A percentile compares a stretch with the other conserved stretches of the same genome.
phyloP scores from a whole-genome alignment of 53 echinoderm and acorn worm genomes.

The Arbacia lixula region DNA sequence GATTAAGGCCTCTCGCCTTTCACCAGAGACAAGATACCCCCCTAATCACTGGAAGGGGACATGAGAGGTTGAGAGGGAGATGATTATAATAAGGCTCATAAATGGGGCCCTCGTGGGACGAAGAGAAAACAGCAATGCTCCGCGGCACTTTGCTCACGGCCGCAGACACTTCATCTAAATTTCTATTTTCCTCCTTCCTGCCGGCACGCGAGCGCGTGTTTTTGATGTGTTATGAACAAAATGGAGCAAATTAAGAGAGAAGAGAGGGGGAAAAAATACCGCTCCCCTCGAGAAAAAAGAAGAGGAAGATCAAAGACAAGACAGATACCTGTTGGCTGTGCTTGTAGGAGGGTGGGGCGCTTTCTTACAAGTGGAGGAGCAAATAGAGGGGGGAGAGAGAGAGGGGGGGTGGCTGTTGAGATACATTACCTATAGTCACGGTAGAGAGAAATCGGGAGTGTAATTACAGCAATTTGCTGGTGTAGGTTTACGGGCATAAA shows the following conservation, averaged over 20 bases:
- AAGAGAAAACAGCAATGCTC: slow-evolving; percentile 38
- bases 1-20: slow-evolving; percentile 80
- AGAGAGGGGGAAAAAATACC: neutral
- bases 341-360: slow-evolving; percentile 17
- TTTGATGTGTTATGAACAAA: slow-evolving; percentile 16
- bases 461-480: slow-evolving; percentile 91
- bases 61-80: slow-evolving; percentile 43
- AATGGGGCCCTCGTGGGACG: neutral
- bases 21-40: slow-evolving; percentile 72
- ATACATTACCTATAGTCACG: slow-evolving; percentile 79
- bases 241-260: too few species aligned
- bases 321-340: slow-evolving; percentile 55
- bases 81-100: slow-evolving; percentile 26
- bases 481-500: slow-evolving; percentile 92
- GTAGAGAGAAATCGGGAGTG: slow-evolving; percentile 86
- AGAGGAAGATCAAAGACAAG: neutral
- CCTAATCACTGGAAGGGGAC: slow-evolving; percentile 57
- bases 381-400: neutral
- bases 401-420: slow-evolving; percentile 3
- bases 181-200: slow-evolving; percentile 47
- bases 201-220: slow-evolving; percentile 19
- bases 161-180: slow-evolving; percentile 46
- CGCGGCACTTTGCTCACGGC: slow-evolving; percentile 46
- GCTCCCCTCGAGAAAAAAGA: neutral
- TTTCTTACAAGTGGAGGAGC: slow-evolving; percentile 9